phyloP scores from a whole-genome alignment of 2,888 invertebrate genomes.

The Polymixis flavicincta region DNA sequence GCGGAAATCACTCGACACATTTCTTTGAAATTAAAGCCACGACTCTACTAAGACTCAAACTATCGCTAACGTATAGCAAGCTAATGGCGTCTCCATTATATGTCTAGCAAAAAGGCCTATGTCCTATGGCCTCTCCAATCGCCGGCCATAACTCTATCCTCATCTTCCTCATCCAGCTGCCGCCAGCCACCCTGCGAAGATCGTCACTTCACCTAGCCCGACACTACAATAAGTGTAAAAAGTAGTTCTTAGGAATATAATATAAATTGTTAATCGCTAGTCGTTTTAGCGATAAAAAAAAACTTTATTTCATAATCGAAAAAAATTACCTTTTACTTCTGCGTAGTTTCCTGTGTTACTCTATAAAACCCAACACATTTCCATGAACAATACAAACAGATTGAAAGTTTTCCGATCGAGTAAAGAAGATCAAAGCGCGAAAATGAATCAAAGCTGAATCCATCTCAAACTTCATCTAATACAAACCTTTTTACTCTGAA shows the following conservation, averaged over 20 bases:
- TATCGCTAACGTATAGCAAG: not conserved
- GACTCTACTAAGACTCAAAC: not conserved
- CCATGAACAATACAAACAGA: not conserved
- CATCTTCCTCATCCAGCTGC: not conserved
- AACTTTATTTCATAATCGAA: too few relatives aligned
- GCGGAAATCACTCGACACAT: not conserved
- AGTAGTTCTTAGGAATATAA: slow-evolving; percentile 13
- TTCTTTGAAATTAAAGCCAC: not conserved
- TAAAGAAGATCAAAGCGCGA: not conserved
- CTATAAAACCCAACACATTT: not conserved
- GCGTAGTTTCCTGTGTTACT: not conserved
- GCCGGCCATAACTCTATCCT: not conserved
- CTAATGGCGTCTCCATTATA: too few relatives aligned
- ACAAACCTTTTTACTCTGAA: slow-evolving; percentile 32
- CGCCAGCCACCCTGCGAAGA: not conserved
- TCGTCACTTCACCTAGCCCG: not conserved
- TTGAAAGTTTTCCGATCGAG: not conserved
- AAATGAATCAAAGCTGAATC: slow-evolving; percentile 2
- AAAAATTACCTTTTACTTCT: too few relatives aligned
- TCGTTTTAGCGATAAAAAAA: not conserved
- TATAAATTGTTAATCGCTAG: slow-evolving; percentile 14
- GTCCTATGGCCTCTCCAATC: not conserved
- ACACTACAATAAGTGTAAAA: not conserved
- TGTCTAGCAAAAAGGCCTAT: too few relatives aligned
- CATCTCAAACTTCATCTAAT: slow-evolving; percentile 3